Base-by-base conservation (phyloP, 2,888 invertebrate species). In the Timandra comae region DNA sequence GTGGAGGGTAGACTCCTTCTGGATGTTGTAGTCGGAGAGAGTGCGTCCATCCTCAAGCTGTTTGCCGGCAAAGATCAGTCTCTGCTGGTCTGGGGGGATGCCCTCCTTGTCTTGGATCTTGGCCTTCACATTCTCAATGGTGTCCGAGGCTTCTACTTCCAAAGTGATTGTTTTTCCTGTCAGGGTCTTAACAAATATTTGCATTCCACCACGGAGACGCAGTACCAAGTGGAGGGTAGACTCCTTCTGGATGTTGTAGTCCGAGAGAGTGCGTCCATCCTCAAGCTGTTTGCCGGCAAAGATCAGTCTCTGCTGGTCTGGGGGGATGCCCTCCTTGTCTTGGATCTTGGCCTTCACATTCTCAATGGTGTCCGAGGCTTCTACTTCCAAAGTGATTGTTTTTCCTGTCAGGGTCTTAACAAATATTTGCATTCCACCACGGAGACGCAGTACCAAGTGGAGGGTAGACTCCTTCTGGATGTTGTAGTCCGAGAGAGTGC, bases 301-400 rank as follows among this genome's bases (percentile, higher is more conserved):
- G 29, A 75, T 75, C 0, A 75, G 37, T 1, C 78, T 43, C 52
- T 79, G 78, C 24, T 79, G 78, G 45, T 79, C 78, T 40, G 74
- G 74, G 0, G 74, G 74, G 2, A 75, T 75, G 0, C 74, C 74
- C 22, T 70, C 78, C 10, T 79, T 79, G 27, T 79, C 78, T 11
- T 79, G 78, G 1, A 79, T 79, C 13, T 79, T 79, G 0, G 78
- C 78, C 3, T 79, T 79, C 0, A 79, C 79, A 58, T 79, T 78
- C 7, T 79, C 78, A 9, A 79, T 79, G 0, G 78, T 77, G 16
- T 79, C 79, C 0, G 79, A 76, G 0, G 79, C 33, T 4, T 79
- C 79, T 0, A 75, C 75, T 2, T 75, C 75, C 0, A 75, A 34
- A 0, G 75, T 75, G 2, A 75, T 75, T 0, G 75, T 75, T 3